These are phyloP conservation scores for Globicephala melas DNA, from an alignment of 2,113 vertebrate genomes.

Conservation along the genomic window DNA sequence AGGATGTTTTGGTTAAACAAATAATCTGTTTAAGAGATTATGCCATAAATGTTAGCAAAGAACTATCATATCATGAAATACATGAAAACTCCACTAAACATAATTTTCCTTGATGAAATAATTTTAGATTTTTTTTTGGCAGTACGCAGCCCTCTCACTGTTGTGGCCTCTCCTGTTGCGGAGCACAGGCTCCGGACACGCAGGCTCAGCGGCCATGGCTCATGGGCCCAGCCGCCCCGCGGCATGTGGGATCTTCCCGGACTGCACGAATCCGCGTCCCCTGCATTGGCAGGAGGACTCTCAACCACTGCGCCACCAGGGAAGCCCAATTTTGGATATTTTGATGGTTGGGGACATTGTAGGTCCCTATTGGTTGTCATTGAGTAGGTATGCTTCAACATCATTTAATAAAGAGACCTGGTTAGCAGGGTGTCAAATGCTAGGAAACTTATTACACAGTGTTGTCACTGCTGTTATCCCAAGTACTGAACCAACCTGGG, in stretches of 20 bases:
- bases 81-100: background rate
- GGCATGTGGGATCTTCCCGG: too few relatives aligned
- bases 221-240: too few relatives aligned
- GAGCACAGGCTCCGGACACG: too few relatives aligned
- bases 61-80: background rate
- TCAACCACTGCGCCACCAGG: too few relatives aligned
- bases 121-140: background rate
- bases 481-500: background rate
- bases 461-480: background rate
- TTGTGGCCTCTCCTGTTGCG: too few relatives aligned
- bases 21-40: background rate
- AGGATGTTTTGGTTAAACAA: background rate
- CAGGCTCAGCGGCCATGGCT: too few relatives aligned
- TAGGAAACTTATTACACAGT: background rate
- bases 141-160: too few relatives aligned
- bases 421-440: background rate
- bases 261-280: too few relatives aligned
- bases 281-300: too few relatives aligned
- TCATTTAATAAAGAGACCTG: conserved; percentile 2
- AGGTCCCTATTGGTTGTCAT: background rate
- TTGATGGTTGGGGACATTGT: background rate
- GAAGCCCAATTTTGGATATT: background rate
- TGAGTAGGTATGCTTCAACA: background rate
- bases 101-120: background rate
- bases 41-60: background rate